Percentiles rank a stretch among this genome's conserved stretches.
phyloP scores from a whole-genome alignment of 1,140 invertebrate genomes.

The Oreohelix idahoensis region DNA sequence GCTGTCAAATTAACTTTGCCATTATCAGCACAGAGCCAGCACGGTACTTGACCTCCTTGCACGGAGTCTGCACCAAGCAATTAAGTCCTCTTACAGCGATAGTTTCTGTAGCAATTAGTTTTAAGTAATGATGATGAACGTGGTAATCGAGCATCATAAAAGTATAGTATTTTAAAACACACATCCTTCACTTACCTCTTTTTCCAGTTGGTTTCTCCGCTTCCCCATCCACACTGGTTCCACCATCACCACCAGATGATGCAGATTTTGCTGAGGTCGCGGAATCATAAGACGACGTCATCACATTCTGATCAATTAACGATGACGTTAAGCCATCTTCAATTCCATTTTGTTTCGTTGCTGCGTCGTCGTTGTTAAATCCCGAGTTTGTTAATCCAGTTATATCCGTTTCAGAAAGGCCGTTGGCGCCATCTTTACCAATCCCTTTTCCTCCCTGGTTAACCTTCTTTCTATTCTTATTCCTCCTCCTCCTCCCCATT shows the following conservation, averaged over 20 bases:
- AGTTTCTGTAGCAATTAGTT: too few relatives aligned
- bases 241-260: neutral
- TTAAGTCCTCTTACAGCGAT: too few relatives aligned
- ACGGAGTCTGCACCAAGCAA: too few relatives aligned
- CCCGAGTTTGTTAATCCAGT: neutral
- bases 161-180: too few relatives aligned
- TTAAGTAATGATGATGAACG: too few relatives aligned
- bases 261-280: neutral
- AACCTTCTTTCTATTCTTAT: neutral
- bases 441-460: conserved; percentile 10
- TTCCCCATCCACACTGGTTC: neutral
- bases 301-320: neutral
- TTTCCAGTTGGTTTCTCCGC: neutral
- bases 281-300: neutral
- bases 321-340: neutral
- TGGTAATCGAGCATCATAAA: too few relatives aligned
- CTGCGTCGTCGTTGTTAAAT: conserved; percentile 23
- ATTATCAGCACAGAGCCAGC: too few relatives aligned
- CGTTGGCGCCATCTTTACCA: neutral
- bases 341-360: neutral
- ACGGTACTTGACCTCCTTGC: too few relatives aligned
- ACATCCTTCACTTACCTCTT: neutral
- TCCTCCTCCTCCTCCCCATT: conserved; percentile 9
- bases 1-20: too few relatives aligned
- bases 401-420: neutral